A percentile compares a stretch with the other conserved stretches of the same genome.
Evolutionary conservation across 30 jellyfish, hydroid and myxozoan genomes (phyloP).

Genomic region (Cassiopea xamachana): DNA sequence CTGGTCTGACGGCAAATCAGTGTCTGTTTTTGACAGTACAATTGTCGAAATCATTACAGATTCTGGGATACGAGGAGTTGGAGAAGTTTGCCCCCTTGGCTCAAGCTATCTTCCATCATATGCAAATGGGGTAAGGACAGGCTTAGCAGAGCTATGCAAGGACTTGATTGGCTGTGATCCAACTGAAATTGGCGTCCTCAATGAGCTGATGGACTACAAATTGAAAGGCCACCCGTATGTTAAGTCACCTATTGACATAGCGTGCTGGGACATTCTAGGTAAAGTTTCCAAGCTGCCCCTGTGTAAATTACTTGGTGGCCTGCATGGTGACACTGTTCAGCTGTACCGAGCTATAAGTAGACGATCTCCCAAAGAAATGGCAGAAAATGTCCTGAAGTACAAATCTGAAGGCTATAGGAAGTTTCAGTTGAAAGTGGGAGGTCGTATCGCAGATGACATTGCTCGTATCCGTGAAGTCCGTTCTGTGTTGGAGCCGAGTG

Average conservation of each 20-base stretch:
- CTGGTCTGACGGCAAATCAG: slow-evolving; percentile 75
- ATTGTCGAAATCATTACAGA: slow-evolving; percentile 47
- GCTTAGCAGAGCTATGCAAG: slow-evolving; percentile 40
- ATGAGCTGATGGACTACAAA: slow-evolving; percentile 58
- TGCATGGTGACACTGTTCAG: slow-evolving; percentile 61
- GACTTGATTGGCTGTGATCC: slow-evolving; percentile 57
- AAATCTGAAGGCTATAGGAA: slow-evolving; percentile 35
- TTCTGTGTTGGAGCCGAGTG: slow-evolving; percentile 45
- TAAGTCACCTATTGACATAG: slow-evolving; percentile 73
- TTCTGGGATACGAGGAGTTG: slow-evolving; percentile 63
- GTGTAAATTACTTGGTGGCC: slow-evolving; percentile 63
- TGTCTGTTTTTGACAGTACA: slow-evolving; percentile 58
- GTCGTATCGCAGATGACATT: slow-evolving; percentile 51
- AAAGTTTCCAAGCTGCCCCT: slow-evolving; percentile 51
- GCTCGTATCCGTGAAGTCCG: slow-evolving; percentile 65
- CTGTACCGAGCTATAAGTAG: slow-evolving; percentile 60
- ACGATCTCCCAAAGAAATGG: slow-evolving; percentile 50
- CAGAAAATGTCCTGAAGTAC: slow-evolving; percentile 44
- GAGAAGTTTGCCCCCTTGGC: slow-evolving; percentile 73
- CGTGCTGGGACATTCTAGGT: slow-evolving; percentile 73
- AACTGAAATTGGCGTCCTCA: slow-evolving; percentile 52
- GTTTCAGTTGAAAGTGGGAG: slow-evolving; percentile 72
- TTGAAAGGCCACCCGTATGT: slow-evolving; percentile 73
- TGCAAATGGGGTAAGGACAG: slow-evolving; percentile 71
- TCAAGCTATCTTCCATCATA: slow-evolving; percentile 68